Base-by-base conservation (phyloP, 2,113 vertebrate genomes). In the Dicentrarchus labrax region DNA sequence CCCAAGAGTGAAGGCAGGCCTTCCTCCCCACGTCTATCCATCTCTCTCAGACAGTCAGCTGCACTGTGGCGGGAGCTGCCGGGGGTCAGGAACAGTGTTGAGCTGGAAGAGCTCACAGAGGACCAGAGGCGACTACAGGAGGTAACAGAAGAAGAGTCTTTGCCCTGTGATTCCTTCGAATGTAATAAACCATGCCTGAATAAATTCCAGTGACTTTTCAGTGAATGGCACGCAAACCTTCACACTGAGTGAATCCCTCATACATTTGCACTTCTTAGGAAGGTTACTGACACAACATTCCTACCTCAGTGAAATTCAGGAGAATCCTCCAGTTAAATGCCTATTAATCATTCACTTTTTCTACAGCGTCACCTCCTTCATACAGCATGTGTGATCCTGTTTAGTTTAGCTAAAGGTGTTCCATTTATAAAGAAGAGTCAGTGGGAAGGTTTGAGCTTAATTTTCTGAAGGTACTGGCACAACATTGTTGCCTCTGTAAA, bases 41-140 rank as follows among this genome's bases (percentile, higher is more conserved):
- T 96, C 61, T 97, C 96, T 9, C 76, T 97, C 83, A 91, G 94
- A 6, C 95, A 96, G 60, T 96, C 94, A 0, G 67, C 96, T 2
- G 96, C 96, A 4, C 96, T 99, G 61, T 99, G 98, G 98, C 95
- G 98, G 80, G 98, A 99, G 6, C 96, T 99, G 78, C 98, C 98
- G 0, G 90, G 93, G 69, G 95, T 99, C 21, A 94, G 96, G 65
- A 95, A 93, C 47, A 98, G 96, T 69, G 41, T 85, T 0, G 92
- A 96, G 7, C 94, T 99, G 45, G 94, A 95, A 10, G 94, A 92
- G 48, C 96, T 99, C 92, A 95, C 95, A 10, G 96, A 96, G 0
- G 97, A 97, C 24, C 91, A 96, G 80, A 96, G 97, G 74, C 97
- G 97, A 45, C 95, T 99, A 2, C 98, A 99, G 76, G 98, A 99